Evolutionary conservation across 2,797 vertebrate species (phyloP).

Genomic region (Siniperca scherzeri): DNA sequence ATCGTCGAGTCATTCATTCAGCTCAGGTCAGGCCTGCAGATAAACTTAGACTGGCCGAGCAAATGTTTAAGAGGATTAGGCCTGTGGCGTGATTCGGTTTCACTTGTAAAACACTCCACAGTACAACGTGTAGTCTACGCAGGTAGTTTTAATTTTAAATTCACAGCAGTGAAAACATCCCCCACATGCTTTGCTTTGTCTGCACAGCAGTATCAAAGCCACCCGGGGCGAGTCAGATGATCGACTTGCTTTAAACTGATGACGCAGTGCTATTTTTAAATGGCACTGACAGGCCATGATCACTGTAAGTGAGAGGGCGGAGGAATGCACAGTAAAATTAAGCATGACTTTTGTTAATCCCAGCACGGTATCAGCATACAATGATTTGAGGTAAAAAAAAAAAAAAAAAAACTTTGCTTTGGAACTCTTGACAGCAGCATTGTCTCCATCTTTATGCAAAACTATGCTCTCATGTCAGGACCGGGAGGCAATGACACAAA

Average conservation of each 20-base stretch:
- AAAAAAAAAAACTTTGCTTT: not conserved
- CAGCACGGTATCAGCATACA: not conserved
- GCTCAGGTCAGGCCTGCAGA: slow-evolving; percentile 36
- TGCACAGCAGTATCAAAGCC: slow-evolving; percentile 27
- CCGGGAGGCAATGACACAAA: slow-evolving; percentile 9
- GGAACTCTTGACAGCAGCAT: slow-evolving; percentile 15
- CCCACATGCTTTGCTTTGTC: slow-evolving; percentile 20
- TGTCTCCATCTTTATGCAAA: slow-evolving; percentile 32
- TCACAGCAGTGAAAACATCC: slow-evolving; percentile 5
- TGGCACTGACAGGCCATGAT: slow-evolving; percentile 25
- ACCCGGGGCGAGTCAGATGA: slow-evolving; percentile 36
- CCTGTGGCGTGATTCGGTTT: not conserved
- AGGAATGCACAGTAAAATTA: slow-evolving; percentile 45
- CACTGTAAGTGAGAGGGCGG: slow-evolving; percentile 40
- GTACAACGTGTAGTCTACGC: not conserved
- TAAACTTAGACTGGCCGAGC: slow-evolving; percentile 33
- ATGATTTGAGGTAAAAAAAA: slow-evolving; percentile 29
- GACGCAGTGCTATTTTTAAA: slow-evolving; percentile 66
- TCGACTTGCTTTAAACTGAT: slow-evolving; percentile 49
- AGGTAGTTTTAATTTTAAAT: not conserved
- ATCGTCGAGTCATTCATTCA: not conserved
- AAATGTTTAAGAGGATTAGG: slow-evolving; percentile 49
- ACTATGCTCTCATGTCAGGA: slow-evolving; percentile 1
- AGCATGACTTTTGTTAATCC: slow-evolving; percentile 46
- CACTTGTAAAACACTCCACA: slow-evolving; percentile 5